Conservation (phyloP, 2,888 invertebrate species). For the Tribolium freemani region DNA sequence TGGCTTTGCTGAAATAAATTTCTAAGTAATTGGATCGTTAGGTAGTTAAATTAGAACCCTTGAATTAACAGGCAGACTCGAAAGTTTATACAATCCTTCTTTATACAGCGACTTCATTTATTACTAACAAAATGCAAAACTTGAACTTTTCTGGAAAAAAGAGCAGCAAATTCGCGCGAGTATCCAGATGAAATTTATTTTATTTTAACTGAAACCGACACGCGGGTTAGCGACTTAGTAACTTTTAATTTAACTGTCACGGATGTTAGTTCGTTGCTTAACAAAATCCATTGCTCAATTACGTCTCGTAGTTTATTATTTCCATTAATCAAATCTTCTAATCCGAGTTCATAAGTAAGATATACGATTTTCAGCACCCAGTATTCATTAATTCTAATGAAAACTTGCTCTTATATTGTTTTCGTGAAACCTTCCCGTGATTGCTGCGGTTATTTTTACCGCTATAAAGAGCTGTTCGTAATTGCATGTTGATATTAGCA, state of each 20-base stretch:
- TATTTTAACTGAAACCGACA: slow-evolving; percentile 45
- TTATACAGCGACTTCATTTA: background rate
- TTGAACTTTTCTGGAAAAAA: slow-evolving; percentile 44
- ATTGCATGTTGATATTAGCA: slow-evolving; percentile 42
- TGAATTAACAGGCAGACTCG: background rate
- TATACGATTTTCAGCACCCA: slow-evolving; percentile 31
- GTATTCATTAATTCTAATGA: slow-evolving; percentile 43
- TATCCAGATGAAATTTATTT: background rate
- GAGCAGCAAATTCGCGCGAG: slow-evolving; percentile 30
- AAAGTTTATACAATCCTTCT: background rate
- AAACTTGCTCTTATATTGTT: slow-evolving; percentile 26
- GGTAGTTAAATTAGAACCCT: no score
- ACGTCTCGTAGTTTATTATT: slow-evolving; percentile 27
- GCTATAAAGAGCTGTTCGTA: slow-evolving; percentile 29
- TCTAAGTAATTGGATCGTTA: no score
- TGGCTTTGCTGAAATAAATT: no score
- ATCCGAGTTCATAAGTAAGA: slow-evolving; percentile 38
- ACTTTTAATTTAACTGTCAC: slow-evolving; percentile 41
- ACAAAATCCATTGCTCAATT: slow-evolving; percentile 34
- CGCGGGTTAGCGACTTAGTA: slow-evolving; percentile 37
- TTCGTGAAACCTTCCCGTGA: slow-evolving; percentile 14
- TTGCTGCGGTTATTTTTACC: slow-evolving; percentile 27
- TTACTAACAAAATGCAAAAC: slow-evolving; percentile 25
- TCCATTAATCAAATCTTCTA: slow-evolving; percentile 42
- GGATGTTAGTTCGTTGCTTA: slow-evolving; percentile 10